Base-by-base conservation (phyloP, 2,888 invertebrate species). In the Eilema depressum region DNA sequence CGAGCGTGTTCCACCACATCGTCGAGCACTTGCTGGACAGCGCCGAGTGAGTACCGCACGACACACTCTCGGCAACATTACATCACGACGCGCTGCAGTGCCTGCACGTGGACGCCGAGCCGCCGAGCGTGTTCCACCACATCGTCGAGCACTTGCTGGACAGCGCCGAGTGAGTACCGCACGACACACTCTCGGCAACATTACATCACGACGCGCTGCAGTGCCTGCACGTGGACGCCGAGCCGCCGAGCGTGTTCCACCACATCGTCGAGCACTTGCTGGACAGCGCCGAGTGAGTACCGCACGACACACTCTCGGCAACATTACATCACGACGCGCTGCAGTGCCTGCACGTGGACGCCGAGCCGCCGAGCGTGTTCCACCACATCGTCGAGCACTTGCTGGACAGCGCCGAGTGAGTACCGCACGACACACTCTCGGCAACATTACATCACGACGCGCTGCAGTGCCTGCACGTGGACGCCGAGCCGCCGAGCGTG, bases 391-490 rank as follows among this genome's bases (percentile, higher is more conserved):
- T 77, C n/a, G 47, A 66, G 3, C 62, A 77, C 17, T 25, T 66
- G 25, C 61, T 80, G 17, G 47, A 65, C 3, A 66, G 63, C 23
- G 41, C 73, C 3, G 59, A 62, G 80, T 83, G 2, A 68, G 68
- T 56, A 23, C 5, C 37, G 14, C 37, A 3, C 37, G 8, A 30
- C 30, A 30, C 30, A 7, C 30, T 7, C 30, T n/a, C 30, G 7
- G 4, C 30, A 30, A 30, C 30, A 30, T 30, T 30, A 30, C 30
- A 30, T n/a, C 25, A 12, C 26, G 23, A 64, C 78, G 17, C 69
- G 70, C 75, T 83, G 75, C 83, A 77, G 74, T 79, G 82, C 4
- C 82, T 82, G 76, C 82, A 74, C 76, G 76, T 68, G n/a, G 60
- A 30, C 47, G 70, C 72, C 0, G 71, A 69, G 10, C 30, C 71